Conservation (phyloP, 2,888 invertebrate genomes). For the Notocelia uddmanniana region DNA sequence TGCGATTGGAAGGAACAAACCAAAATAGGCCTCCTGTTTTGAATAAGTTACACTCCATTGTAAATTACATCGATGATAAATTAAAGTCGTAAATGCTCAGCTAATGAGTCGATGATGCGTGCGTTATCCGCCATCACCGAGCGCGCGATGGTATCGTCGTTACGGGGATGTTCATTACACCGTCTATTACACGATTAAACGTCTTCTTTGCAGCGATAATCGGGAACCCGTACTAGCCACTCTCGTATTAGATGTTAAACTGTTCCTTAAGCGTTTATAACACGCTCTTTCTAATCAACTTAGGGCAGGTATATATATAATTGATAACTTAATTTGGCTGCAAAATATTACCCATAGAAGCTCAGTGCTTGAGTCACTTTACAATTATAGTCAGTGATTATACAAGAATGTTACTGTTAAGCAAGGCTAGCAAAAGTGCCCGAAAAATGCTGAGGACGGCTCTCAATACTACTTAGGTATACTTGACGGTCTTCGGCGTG, state of each 20-base stretch:
- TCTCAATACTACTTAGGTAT: too few species aligned
- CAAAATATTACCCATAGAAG: background rate
- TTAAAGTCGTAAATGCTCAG: constrained; percentile 1
- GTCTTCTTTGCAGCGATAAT: constrained; percentile 39
- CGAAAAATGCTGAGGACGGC: too few species aligned
- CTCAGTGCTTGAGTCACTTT: background rate
- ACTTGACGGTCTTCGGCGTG: too few species aligned
- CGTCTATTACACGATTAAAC: constrained; percentile 29
- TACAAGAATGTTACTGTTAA: too few species aligned
- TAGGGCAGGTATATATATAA: background rate
- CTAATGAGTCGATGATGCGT: constrained; percentile 32
- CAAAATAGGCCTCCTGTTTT: background rate
- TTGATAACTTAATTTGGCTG: background rate
- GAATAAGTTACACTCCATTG: background rate
- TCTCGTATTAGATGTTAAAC: constrained; percentile 13
- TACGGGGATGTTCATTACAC: constrained; percentile 27
- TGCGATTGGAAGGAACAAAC: background rate
- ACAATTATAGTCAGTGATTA: background rate
- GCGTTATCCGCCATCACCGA: constrained; percentile 25
- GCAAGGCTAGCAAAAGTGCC: too few species aligned
- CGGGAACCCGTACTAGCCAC: constrained; percentile 18
- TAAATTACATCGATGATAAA: background rate
- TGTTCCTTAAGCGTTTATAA: constrained; percentile 20
- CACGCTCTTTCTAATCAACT: constrained; percentile 20
- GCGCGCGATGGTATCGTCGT: constrained; percentile 39